Base-by-base conservation (phyloP, 2,888 invertebrate species). In the Pelosia muscerda region DNA sequence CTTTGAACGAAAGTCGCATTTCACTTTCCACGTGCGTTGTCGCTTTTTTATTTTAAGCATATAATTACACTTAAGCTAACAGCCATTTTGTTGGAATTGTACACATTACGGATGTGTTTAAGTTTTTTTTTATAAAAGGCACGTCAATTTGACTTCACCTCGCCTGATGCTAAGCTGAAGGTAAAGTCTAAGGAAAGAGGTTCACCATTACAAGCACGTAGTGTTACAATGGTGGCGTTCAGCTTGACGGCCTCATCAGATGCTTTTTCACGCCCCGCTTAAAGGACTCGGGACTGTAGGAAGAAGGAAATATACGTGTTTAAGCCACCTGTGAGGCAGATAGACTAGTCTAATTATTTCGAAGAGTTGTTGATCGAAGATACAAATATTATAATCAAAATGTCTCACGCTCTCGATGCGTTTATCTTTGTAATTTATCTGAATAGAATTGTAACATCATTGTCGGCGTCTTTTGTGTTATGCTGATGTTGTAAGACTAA, bases 1-100 rank as follows among this genome's bases (percentile, higher is more conserved):
- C 91, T 87, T 87, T 73, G 76, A 77, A 89, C 79, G 92, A 92
- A 92, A 93, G 93, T 75, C 70, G 81, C 72, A 73, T 89, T 92
- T 88, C 90, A 88, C 92, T 92, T 90, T 91, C 88, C 75, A 74
- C 88, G 91, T 91, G 89, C 91, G 90, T 38, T 23, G 34, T 55
- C 23, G 34, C 55, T 63, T 63, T n/a, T 63, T 34, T 55, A 31
- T 63, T 53, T 53, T 62, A 62, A 61, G 26, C 13, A 49, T 61
- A 26, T 61, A 61, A 61, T 42, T 49, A 26, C 49, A n/a, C 61
- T 60, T 61, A 26, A 61, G n/a, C 49, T 25, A 23, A 26, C 42
- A 34, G 23, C 31, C 15, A 38, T 49, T 22, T 49, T 49, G 49
- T 62, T 25, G 49, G 15, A 61, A 49, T 26, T 53, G 26, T 10